Base-by-base conservation (phyloP, 2,888 invertebrate genomes). In the Pterobdella sp. region DNA sequence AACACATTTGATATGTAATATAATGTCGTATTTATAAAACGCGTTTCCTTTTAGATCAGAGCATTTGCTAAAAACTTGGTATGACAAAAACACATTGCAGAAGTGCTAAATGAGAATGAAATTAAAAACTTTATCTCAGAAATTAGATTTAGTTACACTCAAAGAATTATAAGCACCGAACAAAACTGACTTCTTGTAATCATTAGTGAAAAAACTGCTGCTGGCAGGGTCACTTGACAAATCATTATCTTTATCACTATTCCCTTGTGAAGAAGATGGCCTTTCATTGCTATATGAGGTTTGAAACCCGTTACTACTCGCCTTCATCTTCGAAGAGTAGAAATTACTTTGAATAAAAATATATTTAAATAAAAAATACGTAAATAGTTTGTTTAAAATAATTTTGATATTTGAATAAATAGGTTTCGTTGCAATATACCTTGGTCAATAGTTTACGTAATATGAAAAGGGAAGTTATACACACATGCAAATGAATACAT, bases 131-230 rank as follows among this genome's bases (percentile, higher is more conserved):
- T n/a, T n/a, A n/a, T n/a, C n/a, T n/a, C n/a, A n/a, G n/a, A n/a
- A n/a, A n/a, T n/a, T n/a, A n/a, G n/a, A n/a, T n/a, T n/a, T n/a
- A n/a, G n/a, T 42, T 42, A 42, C 7, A 42, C 49, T 22, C 10
- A 32, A 32, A 66, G 34, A n/a, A n/a, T n/a, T n/a, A 66, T 10
- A n/a, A 34, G 7, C 31, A 34, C 32, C n/a, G n/a, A 32, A 66
- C n/a, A 34, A 66, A 65, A 37, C 77, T 73, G 86, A 92, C 92
- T 92, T 93, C 83, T 93, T 93, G 78, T 90, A 93, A 86, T 94
- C 92, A 1, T 90, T 88, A 79, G 90, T 90, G 81, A 94, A 94
- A 85, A 94, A 93, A 71, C 93, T 91, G 76, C 93, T 93, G 63
- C 92, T 91, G 2, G 93, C 91, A 73, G 93, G 84, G 74, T 85